Evolutionary conservation across 1,140 invertebrate species (phyloP).

Genomic region (Globodera ellingtonae): DNA sequence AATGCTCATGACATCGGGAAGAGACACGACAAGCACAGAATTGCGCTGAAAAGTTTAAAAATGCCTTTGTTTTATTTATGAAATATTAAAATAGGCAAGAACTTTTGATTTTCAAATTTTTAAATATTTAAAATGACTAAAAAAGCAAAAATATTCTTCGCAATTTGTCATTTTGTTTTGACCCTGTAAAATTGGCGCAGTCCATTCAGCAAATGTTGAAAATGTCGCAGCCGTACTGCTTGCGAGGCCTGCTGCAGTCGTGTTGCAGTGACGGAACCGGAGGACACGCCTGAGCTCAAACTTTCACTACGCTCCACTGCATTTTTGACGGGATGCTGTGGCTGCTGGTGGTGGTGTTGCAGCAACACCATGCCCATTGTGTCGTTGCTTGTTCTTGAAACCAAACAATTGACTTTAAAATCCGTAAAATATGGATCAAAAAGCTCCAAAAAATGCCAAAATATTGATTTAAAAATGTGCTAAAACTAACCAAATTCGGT

Average conservation of each 20-base stretch:
- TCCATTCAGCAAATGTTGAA: conserved; percentile 26
- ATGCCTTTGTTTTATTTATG: no score
- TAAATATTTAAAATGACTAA: no score
- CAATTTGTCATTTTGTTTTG: neutral
- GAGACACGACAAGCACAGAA: conserved; percentile 29
- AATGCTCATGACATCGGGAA: conserved; percentile 30
- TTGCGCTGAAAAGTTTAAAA: conserved; percentile 21
- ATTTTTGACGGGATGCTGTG: neutral
- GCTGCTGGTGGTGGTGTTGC: conserved; percentile 4
- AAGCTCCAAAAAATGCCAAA: no score
- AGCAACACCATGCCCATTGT: conserved; percentile 11
- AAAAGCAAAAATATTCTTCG: no score
- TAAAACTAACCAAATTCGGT: no score
- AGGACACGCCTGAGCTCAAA: conserved; percentile 25
- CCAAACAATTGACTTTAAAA: neutral
- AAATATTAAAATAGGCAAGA: no score
- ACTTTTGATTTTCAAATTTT: no score
- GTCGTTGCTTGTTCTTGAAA: conserved; percentile 8
- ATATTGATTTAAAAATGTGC: no score
- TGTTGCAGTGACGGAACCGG: neutral
- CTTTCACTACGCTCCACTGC: conserved; percentile 21
- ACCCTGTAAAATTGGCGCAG: conserved; percentile 27
- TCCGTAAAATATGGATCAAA: no score
- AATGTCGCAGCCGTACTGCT: conserved; percentile 23
- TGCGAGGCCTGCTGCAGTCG: neutral